Conservation (phyloP, 1,140 invertebrate genomes). For the Battus philenor region DNA sequence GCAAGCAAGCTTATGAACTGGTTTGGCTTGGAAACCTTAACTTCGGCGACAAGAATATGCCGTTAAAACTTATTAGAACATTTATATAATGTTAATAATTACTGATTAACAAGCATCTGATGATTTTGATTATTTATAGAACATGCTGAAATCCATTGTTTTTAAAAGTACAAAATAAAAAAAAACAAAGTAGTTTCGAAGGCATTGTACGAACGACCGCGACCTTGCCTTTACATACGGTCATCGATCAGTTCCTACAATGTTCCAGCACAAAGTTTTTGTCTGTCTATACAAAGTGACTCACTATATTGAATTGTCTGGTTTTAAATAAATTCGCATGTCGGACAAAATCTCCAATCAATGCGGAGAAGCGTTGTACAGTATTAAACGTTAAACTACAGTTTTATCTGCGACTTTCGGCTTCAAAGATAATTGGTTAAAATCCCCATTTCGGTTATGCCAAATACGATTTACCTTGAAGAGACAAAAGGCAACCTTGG, state of each 20-base stretch:
- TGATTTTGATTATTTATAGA: too few relatives aligned
- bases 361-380: conserved; percentile 8
- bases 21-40: conserved; percentile 7
- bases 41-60: too few relatives aligned
- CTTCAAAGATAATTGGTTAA: conserved; percentile 7
- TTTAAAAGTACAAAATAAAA: too few relatives aligned
- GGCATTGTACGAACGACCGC: conserved; percentile 53
- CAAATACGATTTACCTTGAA: conserved; percentile 60
- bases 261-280: conserved; percentile 36
- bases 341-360: conserved; percentile 35
- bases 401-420: conserved; percentile 1
- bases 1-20: neutral
- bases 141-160: too few relatives aligned
- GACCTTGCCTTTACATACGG: conserved; percentile 56
- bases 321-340: conserved; percentile 47
- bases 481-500: conserved; percentile 55
- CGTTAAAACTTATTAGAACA: too few relatives aligned
- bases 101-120: too few relatives aligned
- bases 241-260: conserved; percentile 48
- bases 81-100: neutral
- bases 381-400: conserved; percentile 10
- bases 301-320: conserved; percentile 44
- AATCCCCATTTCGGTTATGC: conserved; percentile 28
- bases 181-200: conserved; percentile 26
- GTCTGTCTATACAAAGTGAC: conserved; percentile 32